A percentile compares a stretch with the other conserved stretches of the same genome.
Evolutionary conservation across 2,888 invertebrate genomes (phyloP).

Genomic region (Scrobipalpa atriplicella): DNA sequence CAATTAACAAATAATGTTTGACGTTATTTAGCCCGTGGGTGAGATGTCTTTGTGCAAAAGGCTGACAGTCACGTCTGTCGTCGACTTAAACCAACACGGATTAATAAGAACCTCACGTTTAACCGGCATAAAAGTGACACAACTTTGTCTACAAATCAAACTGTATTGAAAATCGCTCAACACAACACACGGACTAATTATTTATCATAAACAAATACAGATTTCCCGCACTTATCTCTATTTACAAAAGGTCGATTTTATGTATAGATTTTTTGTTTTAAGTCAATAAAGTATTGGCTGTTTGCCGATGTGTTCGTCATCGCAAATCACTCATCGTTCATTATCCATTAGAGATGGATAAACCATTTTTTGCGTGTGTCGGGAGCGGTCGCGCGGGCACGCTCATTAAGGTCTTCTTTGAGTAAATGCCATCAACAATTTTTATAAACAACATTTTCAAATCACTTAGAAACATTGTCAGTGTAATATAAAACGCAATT

Average conservation of each 20-base stretch:
- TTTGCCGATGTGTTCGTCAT: conserved; percentile 63
- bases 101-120: conserved; percentile 46
- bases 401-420: not conserved
- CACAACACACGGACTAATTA: conserved; percentile 36
- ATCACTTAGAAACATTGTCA: too few species aligned
- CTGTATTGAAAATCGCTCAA: conserved; percentile 42
- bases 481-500: not conserved
- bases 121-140: conserved; percentile 51
- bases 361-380: conserved; percentile 50
- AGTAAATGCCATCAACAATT: not conserved
- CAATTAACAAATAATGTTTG: conserved; percentile 34
- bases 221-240: conserved; percentile 38
- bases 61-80: conserved; percentile 44
- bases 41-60: conserved; percentile 25
- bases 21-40: conserved; percentile 20
- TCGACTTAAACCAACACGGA: conserved; percentile 51
- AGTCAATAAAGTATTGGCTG: conserved; percentile 65
- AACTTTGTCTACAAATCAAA: conserved; percentile 43
- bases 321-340: conserved; percentile 64
- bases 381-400: conserved; percentile 56
- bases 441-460: not conserved
- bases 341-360: conserved; percentile 54
- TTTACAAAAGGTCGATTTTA: conserved; percentile 46
- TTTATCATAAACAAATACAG: conserved; percentile 23
- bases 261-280: conserved; percentile 50